phyloP scores from a whole-genome alignment of 2,888 invertebrate species.

The Orthonevra nobilis region DNA sequence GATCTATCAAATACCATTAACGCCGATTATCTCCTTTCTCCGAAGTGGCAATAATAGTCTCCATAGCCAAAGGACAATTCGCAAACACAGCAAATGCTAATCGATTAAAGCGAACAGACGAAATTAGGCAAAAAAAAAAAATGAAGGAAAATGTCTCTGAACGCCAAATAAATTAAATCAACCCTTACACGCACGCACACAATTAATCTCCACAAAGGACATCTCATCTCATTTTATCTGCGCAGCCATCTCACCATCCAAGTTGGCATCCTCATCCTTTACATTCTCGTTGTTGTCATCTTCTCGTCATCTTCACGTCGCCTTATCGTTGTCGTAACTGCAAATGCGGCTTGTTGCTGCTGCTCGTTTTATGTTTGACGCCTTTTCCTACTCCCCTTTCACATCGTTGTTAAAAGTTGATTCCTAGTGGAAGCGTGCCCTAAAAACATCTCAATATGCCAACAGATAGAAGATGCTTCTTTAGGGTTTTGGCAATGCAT shows the following conservation, averaged over 20 bases:
- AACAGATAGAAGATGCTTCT: conserved; percentile 15
- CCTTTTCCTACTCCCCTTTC: conserved; percentile 4
- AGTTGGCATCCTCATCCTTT: conserved; percentile 4
- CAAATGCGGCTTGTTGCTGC: conserved; percentile 55
- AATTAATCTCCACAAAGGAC: conserved; percentile 43
- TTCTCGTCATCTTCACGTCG: conserved; percentile 21
- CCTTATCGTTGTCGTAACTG: conserved; percentile 25
- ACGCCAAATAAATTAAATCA: conserved; percentile 45
- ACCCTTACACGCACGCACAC: conserved; percentile 28
- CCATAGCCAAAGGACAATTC: conserved; percentile 5
- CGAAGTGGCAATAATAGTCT: no score
- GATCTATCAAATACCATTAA: no score
- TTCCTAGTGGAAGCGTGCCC: conserved; percentile 15
- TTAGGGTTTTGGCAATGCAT: conserved; percentile 47
- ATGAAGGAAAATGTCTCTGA: no score
- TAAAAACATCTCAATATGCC: conserved; percentile 15
- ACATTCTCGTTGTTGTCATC: conserved; percentile 18
- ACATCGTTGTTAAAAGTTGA: conserved; percentile 12
- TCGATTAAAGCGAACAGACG: no score
- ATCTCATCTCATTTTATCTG: conserved; percentile 40
- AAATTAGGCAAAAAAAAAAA: no score
- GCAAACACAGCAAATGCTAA: neutral
- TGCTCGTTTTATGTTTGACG: conserved; percentile 38
- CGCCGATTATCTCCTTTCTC: no score
- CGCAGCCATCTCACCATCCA: neutral